Evolutionary conservation across 2,888 invertebrate genomes (phyloP).

Genomic region (Diloba caeruleocephala): DNA sequence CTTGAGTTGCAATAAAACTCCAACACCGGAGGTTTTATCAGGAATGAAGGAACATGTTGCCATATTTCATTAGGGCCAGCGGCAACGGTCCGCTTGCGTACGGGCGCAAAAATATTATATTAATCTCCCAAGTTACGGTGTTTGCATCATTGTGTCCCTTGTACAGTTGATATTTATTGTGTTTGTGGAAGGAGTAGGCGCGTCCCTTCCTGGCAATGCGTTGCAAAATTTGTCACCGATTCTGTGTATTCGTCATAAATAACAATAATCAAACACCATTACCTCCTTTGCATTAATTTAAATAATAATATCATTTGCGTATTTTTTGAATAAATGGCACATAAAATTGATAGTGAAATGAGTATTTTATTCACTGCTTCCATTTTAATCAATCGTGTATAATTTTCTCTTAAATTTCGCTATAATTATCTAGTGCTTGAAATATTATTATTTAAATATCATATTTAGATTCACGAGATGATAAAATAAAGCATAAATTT

Average conservation of each 20-base stretch:
- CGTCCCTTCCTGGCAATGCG: slow-evolving; percentile 65
- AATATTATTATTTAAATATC: slow-evolving; percentile 22
- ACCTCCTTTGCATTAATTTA: slow-evolving; percentile 49
- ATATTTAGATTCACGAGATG: slow-evolving; percentile 24
- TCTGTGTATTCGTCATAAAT: slow-evolving; percentile 54
- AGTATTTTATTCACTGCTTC: slow-evolving; percentile 40
- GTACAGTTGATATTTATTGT: slow-evolving; percentile 77
- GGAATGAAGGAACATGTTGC: slow-evolving; percentile 81
- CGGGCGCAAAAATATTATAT: slow-evolving; percentile 83
- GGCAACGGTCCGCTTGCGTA: slow-evolving; percentile 77
- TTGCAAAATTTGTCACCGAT: slow-evolving; percentile 68
- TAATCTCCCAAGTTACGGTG: slow-evolving; percentile 80
- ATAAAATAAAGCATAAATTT: slow-evolving; percentile 52
- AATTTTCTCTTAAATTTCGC: slow-evolving; percentile 42
- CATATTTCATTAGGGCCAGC: slow-evolving; percentile 85
- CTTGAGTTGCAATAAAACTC: slow-evolving; percentile 83
- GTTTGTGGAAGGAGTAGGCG: slow-evolving; percentile 70
- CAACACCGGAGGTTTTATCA: slow-evolving; percentile 83
- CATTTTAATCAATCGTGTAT: slow-evolving; percentile 44
- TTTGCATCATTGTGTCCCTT: slow-evolving; percentile 76
- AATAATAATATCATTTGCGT: slow-evolving; percentile 48
- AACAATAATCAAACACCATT: slow-evolving; percentile 53
- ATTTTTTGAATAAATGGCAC: slow-evolving; percentile 42
- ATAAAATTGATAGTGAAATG: slow-evolving; percentile 48
- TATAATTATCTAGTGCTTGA: slow-evolving; percentile 28